Evolutionary conservation across 2,888 invertebrate species (phyloP).

Genomic region (Pocota personata): DNA sequence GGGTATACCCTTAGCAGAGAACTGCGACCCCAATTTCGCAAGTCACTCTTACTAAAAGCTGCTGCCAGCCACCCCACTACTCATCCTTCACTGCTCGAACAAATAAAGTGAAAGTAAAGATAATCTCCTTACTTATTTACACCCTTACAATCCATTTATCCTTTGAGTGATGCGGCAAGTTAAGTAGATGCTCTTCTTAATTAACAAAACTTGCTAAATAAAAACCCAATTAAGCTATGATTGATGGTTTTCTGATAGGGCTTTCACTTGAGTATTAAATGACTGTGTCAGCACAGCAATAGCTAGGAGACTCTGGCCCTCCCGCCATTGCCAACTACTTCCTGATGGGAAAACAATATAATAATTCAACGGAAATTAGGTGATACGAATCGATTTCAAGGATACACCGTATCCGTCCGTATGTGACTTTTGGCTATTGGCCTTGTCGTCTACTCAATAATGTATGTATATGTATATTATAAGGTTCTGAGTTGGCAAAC

Average conservation of each 20-base stretch:
- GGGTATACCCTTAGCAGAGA: background rate
- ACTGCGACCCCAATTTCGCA: background rate
- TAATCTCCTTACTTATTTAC: conserved; percentile 40
- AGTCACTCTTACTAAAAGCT: background rate
- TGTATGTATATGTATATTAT: background rate
- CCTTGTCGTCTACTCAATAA: conserved; percentile 18
- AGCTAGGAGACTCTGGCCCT: background rate
- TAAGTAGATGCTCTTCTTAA: conserved; percentile 52
- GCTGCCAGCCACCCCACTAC: background rate
- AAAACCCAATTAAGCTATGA: conserved; percentile 55
- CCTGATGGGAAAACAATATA: conserved; percentile 52
- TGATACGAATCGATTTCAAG: conserved; percentile 58
- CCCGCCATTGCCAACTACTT: background rate
- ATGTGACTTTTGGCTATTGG: too few species aligned
- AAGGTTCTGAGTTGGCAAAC: background rate
- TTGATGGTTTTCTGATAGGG: conserved; percentile 49
- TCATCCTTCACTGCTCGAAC: background rate
- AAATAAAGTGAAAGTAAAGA: conserved; percentile 12
- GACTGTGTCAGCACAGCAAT: conserved; percentile 10
- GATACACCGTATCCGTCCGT: conserved; percentile 12
- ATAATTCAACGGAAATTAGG: conserved; percentile 59
- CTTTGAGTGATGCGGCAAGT: conserved; percentile 47
- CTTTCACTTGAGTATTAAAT: conserved; percentile 15
- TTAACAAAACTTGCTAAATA: conserved; percentile 55
- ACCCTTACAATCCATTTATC: conserved; percentile 47